Percentiles rank a stretch among this genome's conserved stretches.
These are phyloP conservation scores for Ligdia adustata DNA, from an alignment of 2,888 invertebrate genomes.

Conservation along the genomic window DNA sequence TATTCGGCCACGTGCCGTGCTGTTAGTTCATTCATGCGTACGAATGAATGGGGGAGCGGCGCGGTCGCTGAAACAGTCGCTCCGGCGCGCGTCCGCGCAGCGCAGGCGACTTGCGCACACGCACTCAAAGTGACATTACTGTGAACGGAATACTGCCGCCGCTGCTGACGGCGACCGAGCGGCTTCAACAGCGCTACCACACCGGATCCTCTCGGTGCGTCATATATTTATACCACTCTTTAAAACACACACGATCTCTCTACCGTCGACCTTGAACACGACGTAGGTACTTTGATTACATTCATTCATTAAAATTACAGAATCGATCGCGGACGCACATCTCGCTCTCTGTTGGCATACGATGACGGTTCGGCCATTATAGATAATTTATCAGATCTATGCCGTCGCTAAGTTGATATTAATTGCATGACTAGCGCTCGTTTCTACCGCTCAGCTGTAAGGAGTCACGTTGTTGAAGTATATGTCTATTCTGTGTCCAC, in stretches of 20 bases:
- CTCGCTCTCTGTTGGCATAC: conserved; percentile 40
- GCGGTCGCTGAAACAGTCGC: conserved; percentile 64
- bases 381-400: conserved; percentile 56
- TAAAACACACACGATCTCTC: conserved; percentile 42
- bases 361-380: conserved; percentile 57
- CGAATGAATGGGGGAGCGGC: conserved; percentile 68
- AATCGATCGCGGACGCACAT: conserved; percentile 43
- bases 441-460: conserved; percentile 41
- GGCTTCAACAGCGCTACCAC: no score
- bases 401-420: conserved; percentile 47
- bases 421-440: conserved; percentile 56
- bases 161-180: conserved; percentile 12
- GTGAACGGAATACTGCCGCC: conserved; percentile 7
- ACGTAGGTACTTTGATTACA: conserved; percentile 50
- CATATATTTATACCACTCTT: conserved; percentile 58
- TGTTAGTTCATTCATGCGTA: conserved; percentile 73
- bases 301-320: conserved; percentile 63
- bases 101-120: conserved; percentile 58
- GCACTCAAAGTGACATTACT: conserved; percentile 39
- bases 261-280: conserved; percentile 62
- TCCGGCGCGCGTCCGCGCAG: conserved; percentile 70
- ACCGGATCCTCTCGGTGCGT: conserved; percentile 69
- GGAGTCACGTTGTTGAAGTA: conserved; percentile 28
- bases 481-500: conserved; percentile 15
- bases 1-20: conserved; percentile 72